Base-by-base conservation (phyloP, 2,113 vertebrate species). In the Pedionomus torquatus region DNA sequence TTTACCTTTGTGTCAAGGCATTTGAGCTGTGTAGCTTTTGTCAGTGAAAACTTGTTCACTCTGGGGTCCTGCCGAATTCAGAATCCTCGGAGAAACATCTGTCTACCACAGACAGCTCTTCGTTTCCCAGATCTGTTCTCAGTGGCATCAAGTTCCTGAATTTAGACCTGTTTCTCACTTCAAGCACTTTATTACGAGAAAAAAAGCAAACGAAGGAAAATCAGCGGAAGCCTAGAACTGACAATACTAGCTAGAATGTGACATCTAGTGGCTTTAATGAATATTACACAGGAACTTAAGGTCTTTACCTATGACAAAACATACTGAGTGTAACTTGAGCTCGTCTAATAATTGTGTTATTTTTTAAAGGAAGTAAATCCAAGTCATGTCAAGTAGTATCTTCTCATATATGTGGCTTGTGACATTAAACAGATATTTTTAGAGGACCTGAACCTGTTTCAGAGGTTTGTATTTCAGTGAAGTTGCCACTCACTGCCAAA, bases 201-300 rank as follows among this genome's bases (percentile, higher is more conserved):
- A 51, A 20, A 17, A 41, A 41, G 41, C 41, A 33, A 79, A 35
- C 18, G 19, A 16, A 13, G 51, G 15, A 37, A 24, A 87, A 4
- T 44, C 15, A 41, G 6, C 2, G 19, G 3, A 23, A 76, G 17
- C 6, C 25, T 17, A 3, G 14, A 64, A 3, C 10, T 11, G 13
- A 49, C 11, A 48, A 11, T 52, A 14, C 3, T 26, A 49, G 95
- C 69, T 96, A 88, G 48, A 80, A 80, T 17, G 5, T 77, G 97
- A 97, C 98, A 98, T 95, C 97, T 95, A 90, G 97, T 97, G 98
- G 96, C 41, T 43, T 13, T 65, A 41, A 41, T 25, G 64, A 51
- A 71, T 95, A 96, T 89, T 95, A 78, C 97, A 91, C 1, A 17
- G 63, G 24, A 69, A 51, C 24, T 2, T 87, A 39, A 64, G 5